Percentiles rank a stretch among this genome's conserved stretches.
phyloP scores from a whole-genome alignment of 2,797 vertebrate species.

The Australoheros facetus region DNA sequence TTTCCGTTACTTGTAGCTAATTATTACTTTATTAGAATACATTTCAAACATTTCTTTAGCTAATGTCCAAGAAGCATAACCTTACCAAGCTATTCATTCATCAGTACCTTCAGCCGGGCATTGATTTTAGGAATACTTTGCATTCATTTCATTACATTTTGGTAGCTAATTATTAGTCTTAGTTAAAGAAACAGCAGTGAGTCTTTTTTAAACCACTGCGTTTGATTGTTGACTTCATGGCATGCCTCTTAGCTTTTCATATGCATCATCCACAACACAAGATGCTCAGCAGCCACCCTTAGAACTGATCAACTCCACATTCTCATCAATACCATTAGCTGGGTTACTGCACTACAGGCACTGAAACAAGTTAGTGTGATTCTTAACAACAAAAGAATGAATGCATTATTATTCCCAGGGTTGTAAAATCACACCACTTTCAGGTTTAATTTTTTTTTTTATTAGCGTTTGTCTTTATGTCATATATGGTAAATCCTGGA shows the following conservation, averaged over 20 bases:
- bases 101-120: not conserved
- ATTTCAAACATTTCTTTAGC: not conserved
- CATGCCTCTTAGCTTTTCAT: not conserved
- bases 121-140: not conserved
- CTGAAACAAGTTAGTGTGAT: not conserved
- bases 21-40: not conserved
- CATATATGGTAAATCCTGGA: conserved; percentile 62
- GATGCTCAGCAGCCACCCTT: not conserved
- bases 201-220: not conserved
- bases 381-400: not conserved
- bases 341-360: not conserved
- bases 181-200: too few species aligned
- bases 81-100: not conserved
- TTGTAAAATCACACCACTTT: conserved; percentile 28
- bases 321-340: not conserved
- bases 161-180: not conserved
- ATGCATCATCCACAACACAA: not conserved
- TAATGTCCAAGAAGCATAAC: fast-evolving
- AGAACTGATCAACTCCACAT: not conserved
- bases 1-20: not conserved
- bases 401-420: not conserved
- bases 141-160: not conserved
- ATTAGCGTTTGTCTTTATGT: conserved; percentile 70
- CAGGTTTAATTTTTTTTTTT: conserved; percentile 63
- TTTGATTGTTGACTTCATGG: not conserved